Conservation (phyloP, 2,797 vertebrate species). For the Pseudotriccus pelzelni region DNA sequence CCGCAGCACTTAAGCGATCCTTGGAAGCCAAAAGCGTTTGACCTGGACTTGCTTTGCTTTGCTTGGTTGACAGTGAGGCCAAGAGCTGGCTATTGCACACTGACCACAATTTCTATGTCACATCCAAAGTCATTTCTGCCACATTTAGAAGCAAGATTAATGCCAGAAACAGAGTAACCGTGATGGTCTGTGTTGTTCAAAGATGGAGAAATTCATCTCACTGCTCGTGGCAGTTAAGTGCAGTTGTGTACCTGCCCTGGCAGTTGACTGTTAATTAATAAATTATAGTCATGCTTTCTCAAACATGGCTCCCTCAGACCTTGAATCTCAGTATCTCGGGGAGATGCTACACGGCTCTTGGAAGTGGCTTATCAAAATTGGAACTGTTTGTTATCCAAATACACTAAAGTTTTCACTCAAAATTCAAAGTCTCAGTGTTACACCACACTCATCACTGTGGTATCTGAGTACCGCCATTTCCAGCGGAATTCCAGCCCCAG, state of each 20-base stretch:
- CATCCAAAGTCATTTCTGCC: constrained; percentile 29
- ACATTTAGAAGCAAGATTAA: neutral
- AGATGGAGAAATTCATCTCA: neutral
- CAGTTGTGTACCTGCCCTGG: neutral
- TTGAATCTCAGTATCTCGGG: constrained; percentile 7
- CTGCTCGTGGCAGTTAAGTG: neutral
- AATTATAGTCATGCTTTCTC: neutral
- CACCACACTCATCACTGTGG: constrained; percentile 69
- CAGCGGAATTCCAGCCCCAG: constrained; percentile 59
- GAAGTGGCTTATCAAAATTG: constrained; percentile 63
- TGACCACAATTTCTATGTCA: constrained; percentile 42
- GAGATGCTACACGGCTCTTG: constrained; percentile 52
- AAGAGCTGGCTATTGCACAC: constrained; percentile 24
- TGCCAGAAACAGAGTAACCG: neutral
- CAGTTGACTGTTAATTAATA: neutral
- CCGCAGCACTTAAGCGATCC: neutral
- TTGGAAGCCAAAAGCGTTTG: constrained; percentile 45
- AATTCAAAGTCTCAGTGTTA: constrained; percentile 50
- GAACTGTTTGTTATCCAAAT: constrained; percentile 44
- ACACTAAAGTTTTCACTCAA: constrained; percentile 58
- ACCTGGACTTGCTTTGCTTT: constrained; percentile 55
- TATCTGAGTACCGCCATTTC: constrained; percentile 47
- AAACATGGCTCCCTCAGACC: constrained; percentile 24
- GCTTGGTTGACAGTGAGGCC: constrained; percentile 21
- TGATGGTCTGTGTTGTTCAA: neutral